Conservation (phyloP, 2,113 vertebrate species). For the Antechinus stuartii region DNA sequence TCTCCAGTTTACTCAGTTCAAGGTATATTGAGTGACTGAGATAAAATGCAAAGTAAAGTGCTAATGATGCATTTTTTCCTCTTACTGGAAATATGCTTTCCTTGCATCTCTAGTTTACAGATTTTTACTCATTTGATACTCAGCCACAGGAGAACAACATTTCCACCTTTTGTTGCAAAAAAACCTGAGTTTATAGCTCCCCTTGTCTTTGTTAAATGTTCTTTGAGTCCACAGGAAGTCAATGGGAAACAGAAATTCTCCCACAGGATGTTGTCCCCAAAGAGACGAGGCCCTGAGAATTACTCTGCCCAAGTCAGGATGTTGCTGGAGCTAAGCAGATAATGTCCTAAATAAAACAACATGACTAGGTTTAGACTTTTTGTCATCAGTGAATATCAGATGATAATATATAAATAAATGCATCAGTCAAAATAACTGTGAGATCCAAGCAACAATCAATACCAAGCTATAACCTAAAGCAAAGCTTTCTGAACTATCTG, state of each 20-base stretch:
- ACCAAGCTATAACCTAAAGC: background rate
- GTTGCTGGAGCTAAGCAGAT: slow-evolving; percentile 46
- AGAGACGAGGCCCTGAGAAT: slow-evolving; percentile 45
- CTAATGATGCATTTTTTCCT: background rate
- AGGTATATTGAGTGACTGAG: background rate
- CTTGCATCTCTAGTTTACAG: background rate
- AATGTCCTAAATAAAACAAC: slow-evolving; percentile 16
- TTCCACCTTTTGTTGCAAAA: slow-evolving; percentile 40
- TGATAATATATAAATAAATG: slow-evolving; percentile 31
- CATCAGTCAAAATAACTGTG: background rate
- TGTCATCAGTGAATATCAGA: slow-evolving; percentile 1
- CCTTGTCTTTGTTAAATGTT: slow-evolving; percentile 27
- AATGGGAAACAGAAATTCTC: slow-evolving; percentile 44
- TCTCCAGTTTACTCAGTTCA: background rate
- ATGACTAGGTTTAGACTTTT: background rate
- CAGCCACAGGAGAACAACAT: background rate
- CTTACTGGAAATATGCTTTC: slow-evolving; percentile 2
- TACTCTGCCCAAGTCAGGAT: slow-evolving; percentile 55
- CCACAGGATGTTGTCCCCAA: slow-evolving; percentile 58
- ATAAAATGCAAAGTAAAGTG: background rate
- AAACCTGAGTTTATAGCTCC: slow-evolving; percentile 4
- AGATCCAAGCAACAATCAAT: background rate
- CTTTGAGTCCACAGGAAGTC: slow-evolving; percentile 60
- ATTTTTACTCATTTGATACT: slow-evolving; percentile 27
- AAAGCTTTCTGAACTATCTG: background rate